phyloP scores from a whole-genome alignment of 2,888 invertebrate species.

The Tetragonisca angustula region DNA sequence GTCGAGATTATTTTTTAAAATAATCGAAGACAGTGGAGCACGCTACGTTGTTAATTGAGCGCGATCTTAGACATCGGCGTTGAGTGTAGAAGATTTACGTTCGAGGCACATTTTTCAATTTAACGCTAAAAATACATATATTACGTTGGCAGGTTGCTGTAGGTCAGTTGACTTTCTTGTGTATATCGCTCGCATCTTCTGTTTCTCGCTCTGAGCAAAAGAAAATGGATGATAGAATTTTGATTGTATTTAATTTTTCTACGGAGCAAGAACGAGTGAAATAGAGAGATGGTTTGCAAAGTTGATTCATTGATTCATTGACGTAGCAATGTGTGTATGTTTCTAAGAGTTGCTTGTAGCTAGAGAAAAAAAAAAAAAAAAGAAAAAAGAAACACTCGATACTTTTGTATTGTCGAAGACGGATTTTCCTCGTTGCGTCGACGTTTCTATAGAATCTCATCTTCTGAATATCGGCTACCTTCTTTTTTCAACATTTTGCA shows the following conservation, averaged over 20 bases:
- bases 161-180: neutral
- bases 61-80: too few species aligned
- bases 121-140: neutral
- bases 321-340: neutral
- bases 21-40: neutral
- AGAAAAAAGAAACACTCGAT: neutral
- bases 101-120: neutral
- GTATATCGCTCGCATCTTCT: neutral
- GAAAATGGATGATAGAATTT: neutral
- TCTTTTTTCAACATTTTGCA: neutral
- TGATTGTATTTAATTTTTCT: neutral
- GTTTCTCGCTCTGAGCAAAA: neutral
- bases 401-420: too few species aligned
- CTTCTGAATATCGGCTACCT: neutral
- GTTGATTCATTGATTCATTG: neutral
- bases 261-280: neutral
- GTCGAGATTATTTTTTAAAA: neutral
- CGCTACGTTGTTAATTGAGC: too few species aligned
- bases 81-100: neutral
- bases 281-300: neutral
- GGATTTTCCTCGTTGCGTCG: neutral
- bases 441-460: neutral
- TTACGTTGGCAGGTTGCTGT: neutral
- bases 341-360: neutral
- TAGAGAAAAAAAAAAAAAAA: neutral